phyloP scores from a whole-genome alignment of 2,113 vertebrate genomes.

The Emydura subglobosa region DNA sequence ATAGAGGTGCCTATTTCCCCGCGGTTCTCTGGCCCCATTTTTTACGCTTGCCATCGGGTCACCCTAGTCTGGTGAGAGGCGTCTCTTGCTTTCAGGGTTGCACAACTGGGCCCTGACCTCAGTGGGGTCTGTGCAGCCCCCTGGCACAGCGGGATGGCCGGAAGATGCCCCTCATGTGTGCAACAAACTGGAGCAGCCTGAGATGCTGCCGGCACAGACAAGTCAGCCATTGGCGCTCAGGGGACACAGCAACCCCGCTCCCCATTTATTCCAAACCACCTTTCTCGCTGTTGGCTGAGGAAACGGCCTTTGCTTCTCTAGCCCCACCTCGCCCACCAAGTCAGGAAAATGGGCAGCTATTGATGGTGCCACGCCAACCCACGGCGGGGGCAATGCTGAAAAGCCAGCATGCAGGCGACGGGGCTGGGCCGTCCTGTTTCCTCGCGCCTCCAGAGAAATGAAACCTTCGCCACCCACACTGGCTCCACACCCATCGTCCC shows the following conservation, averaged over 20 bases:
- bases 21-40: too few species aligned
- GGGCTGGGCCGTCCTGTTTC: not conserved
- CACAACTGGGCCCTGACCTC: not conserved
- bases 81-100: not conserved
- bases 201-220: accelerated
- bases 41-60: too few species aligned
- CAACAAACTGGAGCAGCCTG: too few species aligned
- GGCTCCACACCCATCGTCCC: not conserved
- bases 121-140: not conserved
- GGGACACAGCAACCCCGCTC: too few species aligned
- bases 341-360: not conserved
- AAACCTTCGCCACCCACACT: not conserved
- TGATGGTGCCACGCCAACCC: not conserved
- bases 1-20: too few species aligned
- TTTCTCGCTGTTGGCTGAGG: too few species aligned
- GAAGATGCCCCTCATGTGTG: too few species aligned
- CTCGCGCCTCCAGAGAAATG: not conserved
- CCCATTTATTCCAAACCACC: too few species aligned
- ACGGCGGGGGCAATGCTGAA: not conserved
- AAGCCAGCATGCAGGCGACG: not conserved
- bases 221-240: not conserved
- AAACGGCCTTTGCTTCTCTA: not conserved
- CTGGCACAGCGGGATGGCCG: too few species aligned
- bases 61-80: not conserved
- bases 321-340: too few species aligned